Percentiles rank a stretch among this genome's conserved stretches.
Evolutionary conservation across 2,113 vertebrate species (phyloP).

Genomic region (Ginglymostoma cirratum): DNA sequence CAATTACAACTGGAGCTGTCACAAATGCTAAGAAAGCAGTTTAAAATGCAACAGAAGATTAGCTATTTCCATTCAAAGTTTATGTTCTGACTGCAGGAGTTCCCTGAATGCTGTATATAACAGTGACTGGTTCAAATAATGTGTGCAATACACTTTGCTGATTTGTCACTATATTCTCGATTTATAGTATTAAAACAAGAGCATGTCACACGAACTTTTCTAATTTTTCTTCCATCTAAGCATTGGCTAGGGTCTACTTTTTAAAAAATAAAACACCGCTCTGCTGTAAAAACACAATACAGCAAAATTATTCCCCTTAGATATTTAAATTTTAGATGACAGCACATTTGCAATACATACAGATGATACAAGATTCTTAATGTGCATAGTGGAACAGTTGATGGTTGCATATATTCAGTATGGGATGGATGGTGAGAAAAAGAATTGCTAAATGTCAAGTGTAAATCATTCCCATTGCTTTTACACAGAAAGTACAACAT

Average conservation of each 20-base stretch:
- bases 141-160: neutral
- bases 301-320: neutral
- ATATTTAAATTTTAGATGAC: neutral
- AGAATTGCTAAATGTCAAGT: neutral
- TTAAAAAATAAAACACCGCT: neutral
- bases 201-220: neutral
- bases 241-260: neutral
- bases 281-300: neutral
- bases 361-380: neutral
- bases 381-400: neutral
- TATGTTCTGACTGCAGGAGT: neutral
- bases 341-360: neutral
- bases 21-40: neutral
- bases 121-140: neutral
- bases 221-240: neutral
- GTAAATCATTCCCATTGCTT: neutral
- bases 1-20: neutral
- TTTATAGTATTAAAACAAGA: neutral
- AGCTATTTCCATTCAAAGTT: neutral
- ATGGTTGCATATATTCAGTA: neutral
- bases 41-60: neutral
- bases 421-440: neutral
- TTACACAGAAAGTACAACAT: neutral
- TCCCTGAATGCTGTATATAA: neutral
- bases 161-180: neutral